Conservation (phyloP, 2,888 invertebrate species). For the Drosophila fungiperda region DNA sequence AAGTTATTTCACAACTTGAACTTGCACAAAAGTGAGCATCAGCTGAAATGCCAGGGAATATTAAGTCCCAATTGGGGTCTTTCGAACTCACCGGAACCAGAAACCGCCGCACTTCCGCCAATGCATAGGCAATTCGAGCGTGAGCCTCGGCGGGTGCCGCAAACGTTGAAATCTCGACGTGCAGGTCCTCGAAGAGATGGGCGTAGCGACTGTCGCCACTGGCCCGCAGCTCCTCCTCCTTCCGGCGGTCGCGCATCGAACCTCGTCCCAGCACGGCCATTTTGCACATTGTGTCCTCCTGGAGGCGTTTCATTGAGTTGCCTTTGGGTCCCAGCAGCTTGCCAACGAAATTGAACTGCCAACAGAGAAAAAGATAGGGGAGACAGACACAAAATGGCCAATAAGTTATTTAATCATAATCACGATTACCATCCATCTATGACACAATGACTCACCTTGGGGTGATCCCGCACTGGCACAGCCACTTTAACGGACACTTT, state of each 20-base stretch:
- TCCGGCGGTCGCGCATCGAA: conserved; percentile 96
- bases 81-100: conserved; percentile 89
- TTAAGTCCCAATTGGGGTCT: neutral
- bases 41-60: conserved; percentile 23
- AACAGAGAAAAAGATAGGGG: neutral
- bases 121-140: conserved; percentile 92
- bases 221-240: conserved; percentile 96
- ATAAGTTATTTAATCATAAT: conserved; percentile 33
- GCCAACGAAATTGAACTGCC: conserved; percentile 97
- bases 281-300: conserved; percentile 98
- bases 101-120: conserved; percentile 92
- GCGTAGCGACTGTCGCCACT: conserved; percentile 97
- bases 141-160: conserved; percentile 96
- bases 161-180: conserved; percentile 96
- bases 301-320: conserved; percentile 95
- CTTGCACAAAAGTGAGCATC: conserved; percentile 6
- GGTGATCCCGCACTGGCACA: conserved; percentile 94
- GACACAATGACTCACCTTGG: conserved; percentile 89
- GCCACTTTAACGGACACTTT: conserved; percentile 94
- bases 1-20: conserved; percentile 49
- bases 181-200: conserved; percentile 95
- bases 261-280: conserved; percentile 97
- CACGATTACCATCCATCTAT: conserved; percentile 11
- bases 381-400: conserved; percentile 72
- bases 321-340: conserved; percentile 97